Evolutionary conservation across 2,797 vertebrate genomes (phyloP).

Genomic region (Muscicapa comitata): DNA sequence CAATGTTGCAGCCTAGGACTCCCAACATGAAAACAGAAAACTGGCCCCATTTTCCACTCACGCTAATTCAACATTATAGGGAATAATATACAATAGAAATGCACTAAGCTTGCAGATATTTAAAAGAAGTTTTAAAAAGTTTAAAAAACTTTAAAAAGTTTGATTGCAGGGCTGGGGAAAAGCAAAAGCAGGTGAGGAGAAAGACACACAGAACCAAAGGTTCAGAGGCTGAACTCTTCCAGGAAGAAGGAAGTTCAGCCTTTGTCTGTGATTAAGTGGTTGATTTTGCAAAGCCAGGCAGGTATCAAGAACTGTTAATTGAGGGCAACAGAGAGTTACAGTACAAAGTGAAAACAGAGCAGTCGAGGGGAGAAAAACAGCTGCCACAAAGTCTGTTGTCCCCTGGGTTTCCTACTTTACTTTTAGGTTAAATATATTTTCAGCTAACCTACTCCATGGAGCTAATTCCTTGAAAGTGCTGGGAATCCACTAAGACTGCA

Average conservation of each 20-base stretch:
- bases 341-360: conserved; percentile 11
- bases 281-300: background rate
- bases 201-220: background rate
- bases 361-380: conserved; percentile 17
- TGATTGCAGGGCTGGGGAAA: background rate
- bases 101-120: background rate
- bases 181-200: background rate
- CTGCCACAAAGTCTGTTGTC: conserved; percentile 30
- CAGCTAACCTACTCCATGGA: background rate
- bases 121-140: background rate
- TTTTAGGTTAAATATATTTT: conserved; percentile 37
- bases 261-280: conserved; percentile 17
- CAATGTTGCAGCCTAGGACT: background rate
- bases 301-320: conserved; percentile 48
- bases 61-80: background rate
- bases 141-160: background rate
- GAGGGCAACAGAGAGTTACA: conserved; percentile 33
- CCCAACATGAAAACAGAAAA: background rate
- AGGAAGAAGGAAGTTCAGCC: conserved; percentile 1
- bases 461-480: background rate
- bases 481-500: background rate
- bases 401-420: conserved; percentile 2
- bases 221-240: background rate
- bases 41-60: background rate
- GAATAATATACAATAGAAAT: background rate